Evolutionary conservation across 2,888 invertebrate species (phyloP), one percentile per base, ranked within the genome.

Genomic region (Aromia moschata): DNA sequence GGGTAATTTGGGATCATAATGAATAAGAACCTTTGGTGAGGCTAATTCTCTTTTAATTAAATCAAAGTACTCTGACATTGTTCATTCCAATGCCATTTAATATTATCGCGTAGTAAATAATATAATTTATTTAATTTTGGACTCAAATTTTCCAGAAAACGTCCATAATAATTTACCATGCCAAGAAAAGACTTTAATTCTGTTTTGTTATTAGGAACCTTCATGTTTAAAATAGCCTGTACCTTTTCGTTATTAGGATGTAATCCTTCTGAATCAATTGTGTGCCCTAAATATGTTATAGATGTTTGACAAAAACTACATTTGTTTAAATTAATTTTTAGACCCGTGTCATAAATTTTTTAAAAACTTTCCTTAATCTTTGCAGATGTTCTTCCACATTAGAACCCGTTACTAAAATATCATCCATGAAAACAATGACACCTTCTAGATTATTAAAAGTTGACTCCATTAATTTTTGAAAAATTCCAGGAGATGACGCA

Each of bases 391-490:
- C 14, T 30, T 47, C 43, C 36, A 59, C 12, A 37, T 64, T 33
- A 33, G 10, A 33, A 11, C 33, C 66, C 41, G 63, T 51, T 11
- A 58, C 65, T 18, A 63, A 58, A 16, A 61, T 55, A 51, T 60
- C 56, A 10, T 40, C 16, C 16, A 40, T 33, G n/a, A 33, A 33
- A 33, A 33, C 3, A 33, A 33, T 33, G 11, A 10, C n/a, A 33
- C 33, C 33, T 2, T 3, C 33, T 11, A 33, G n/a, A 11, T 33
- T 33, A 33, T 7, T 33, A 33, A 3, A 33, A 10, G 33, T 10
- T n/a, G n/a, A 33, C 2, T 10, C n/a, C 33, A 33, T 33, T 38
- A 38, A 12, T 38, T 38, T 38, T 38, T 38, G 38, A 38, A 38
- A 36, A n/a, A 36, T 36, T 3, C 36, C 11, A 36, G 36, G 38